Evolutionary conservation across 2,888 invertebrate genomes (phyloP), one percentile per base, ranked within the genome.

Genomic region (Platycheirus rosarum): DNA sequence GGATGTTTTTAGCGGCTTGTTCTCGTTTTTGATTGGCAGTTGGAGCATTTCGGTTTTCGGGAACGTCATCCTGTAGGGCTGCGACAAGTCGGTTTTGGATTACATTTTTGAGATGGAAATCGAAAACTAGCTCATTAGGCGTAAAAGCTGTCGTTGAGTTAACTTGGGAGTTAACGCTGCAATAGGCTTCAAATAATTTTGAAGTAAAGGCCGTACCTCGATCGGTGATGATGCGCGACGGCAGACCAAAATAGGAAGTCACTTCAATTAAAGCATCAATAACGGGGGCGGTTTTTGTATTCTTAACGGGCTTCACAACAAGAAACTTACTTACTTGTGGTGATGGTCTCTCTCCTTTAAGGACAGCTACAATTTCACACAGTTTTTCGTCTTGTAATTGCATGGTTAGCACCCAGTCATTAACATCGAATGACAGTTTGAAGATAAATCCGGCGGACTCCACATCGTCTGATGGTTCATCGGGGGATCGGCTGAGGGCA

Each of bases 161-260:
- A n/a, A n/a, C n/a, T n/a, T n/a, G n/a, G n/a, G n/a, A n/a, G n/a
- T n/a, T n/a, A n/a, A n/a, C n/a, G 1, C 70, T 14, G 62, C 85
- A 86, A 65, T 85, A 86, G 1, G 53, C 16, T 65, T 84, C 84
- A 51, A 87, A 87, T n/a, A 13, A 18, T 5, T 85, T 84, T 0
- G 86, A 85, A 0, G 85, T 86, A 62, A 85, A 87, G 2, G 86
- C 86, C 1, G 86, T 85, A 8, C 86, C 87, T 66, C 86, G 62
- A 68, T 88, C 86, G 3, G 85, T 84, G 18, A 87, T 78, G 2
- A 87, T 63, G 8, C 80, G 71, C 48, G 42, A 65, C 32, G 86
- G 86, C 18, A 73, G 70, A 0, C 86, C 86, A 65, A 86, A 86
- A 75, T 85, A 76, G 11, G 46, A 20, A 0, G 65, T 71, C 1